Evolutionary conservation across 2,888 invertebrate genomes (phyloP).

Genomic region (Steromphala cineraria): DNA sequence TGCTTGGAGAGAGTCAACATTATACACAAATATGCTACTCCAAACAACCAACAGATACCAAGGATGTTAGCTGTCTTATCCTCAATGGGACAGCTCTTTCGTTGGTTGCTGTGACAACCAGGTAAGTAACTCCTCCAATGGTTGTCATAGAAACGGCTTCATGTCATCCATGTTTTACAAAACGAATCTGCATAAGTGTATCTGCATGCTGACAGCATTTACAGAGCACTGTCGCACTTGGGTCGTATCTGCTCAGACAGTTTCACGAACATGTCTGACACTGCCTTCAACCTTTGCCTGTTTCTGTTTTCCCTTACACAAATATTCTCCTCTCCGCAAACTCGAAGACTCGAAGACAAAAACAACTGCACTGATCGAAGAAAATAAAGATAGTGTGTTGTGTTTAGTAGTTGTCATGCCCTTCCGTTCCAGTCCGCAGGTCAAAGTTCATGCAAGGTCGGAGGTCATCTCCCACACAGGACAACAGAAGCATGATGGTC

Average conservation of each 20-base stretch:
- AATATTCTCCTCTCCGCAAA: background rate
- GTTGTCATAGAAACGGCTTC: slow-evolving; percentile 14
- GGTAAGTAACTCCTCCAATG: background rate
- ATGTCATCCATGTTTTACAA: background rate
- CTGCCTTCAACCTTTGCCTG: too few relatives aligned
- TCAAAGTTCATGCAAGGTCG: too few relatives aligned
- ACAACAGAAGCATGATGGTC: too few relatives aligned
- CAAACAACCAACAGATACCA: slow-evolving; percentile 13
- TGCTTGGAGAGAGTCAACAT: background rate
- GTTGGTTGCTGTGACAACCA: background rate
- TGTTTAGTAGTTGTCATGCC: slow-evolving; percentile 14
- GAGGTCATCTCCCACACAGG: too few relatives aligned
- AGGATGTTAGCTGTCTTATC: background rate
- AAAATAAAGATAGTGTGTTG: slow-evolving; percentile 20
- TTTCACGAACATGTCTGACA: background rate
- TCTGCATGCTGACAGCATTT: background rate
- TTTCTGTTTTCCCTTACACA: background rate
- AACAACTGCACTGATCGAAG: slow-evolving; percentile 13
- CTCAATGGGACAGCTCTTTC: background rate
- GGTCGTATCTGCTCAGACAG: background rate
- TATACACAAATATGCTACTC: slow-evolving; percentile 8
- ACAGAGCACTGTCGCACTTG: background rate
- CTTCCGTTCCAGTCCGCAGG: background rate
- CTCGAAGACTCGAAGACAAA: background rate
- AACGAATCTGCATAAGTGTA: slow-evolving; percentile 12